Base-by-base conservation (phyloP, 2,113 vertebrate genomes). In the Stegastes partitus region DNA sequence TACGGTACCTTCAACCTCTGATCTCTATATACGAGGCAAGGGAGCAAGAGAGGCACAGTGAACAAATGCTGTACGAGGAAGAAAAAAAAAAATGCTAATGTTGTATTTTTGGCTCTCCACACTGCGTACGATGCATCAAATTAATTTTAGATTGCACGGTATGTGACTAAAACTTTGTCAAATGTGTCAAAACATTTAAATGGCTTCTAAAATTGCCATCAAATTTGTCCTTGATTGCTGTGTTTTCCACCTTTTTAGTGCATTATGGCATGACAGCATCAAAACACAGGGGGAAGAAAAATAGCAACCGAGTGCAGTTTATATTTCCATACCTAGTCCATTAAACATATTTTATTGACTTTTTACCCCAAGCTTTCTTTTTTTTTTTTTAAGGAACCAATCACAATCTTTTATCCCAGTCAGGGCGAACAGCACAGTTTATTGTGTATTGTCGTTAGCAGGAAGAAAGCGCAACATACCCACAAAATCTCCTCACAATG, bases 371-470 rank as follows among this genome's bases (percentile, higher is more conserved):
- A 49, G 39, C 31, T 57, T 78, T 71, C 55, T 77, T 44, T n/a
- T n/a, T n/a, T n/a, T n/a, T n/a, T n/a, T n/a, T n/a, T n/a, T n/a
- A n/a, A n/a, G n/a, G n/a, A n/a, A 66, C 56, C 53, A 73, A 68
- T 79, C 62, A 44, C 42, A 80, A 79, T 80, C 31, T 80, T 71
- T 79, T 80, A 53, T 83, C 47, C 58, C 31, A 42, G 63, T 59
- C 84, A 89, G 74, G 44, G 76, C 31, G 79, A 79, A 63, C 55
- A 71, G 47, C 28, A 42, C 12, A 22, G 23, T 88, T 84, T 73
- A 77, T 84, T 81, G 45, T 70, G 67, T 55, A 57, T 87, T 85
- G 70, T 87, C 78, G 79, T 77, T 70, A 59, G 69, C 57, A 71
- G 8, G 42, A 68, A 56, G 70, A 73, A 79, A 49, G 67, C 47